Evolutionary conservation across 2,113 vertebrate genomes (phyloP), one percentile per base, ranked within the genome.

Genomic region (Syngnathus floridae): DNA sequence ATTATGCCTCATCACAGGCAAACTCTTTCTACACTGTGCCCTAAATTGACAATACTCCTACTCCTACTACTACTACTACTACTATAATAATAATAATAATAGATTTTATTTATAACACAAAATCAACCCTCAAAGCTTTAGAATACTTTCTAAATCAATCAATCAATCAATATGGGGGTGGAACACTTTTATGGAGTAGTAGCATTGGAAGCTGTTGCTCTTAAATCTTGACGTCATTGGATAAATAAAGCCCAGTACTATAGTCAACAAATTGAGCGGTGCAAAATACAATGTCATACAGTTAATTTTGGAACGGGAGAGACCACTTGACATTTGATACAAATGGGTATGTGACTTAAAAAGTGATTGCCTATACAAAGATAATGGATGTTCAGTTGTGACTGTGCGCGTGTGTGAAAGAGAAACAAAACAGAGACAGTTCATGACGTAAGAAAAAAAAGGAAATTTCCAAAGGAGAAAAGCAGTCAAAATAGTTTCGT

Each of bases 391-490:
- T 58, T 58, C 0, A 36, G 6, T 35, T 12, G 14, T 4, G 31
- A 4, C 16, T 36, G 55, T 0, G 17, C 8, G 55, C 5, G 31
- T 13, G 10, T 13, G 3, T 4, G 35, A 37, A 22, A 7, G 35
- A 19, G 19, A n/a, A 19, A n/a, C 16, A 16, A n/a, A 19, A n/a
- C 16, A 16, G 16, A 48, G 45, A 48, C 6, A 19, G 21, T 19
- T 17, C 26, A 13, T 85, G 83, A 85, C 67, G 73, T 64, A 65
- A 1, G 51, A 36, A 3, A 31, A 31, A 49, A 73, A 61, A 69
- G 84, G 79, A 67, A 73, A 78, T 75, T 77, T 56, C 59, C 6
- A 17, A 55, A 21, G 19, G 21, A 58, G 71, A 73, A 77, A 76
- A 1, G 13, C n/a, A 4, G 4, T 54, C 35, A 22, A 59, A 52